Evolutionary conservation across 1,140 invertebrate genomes (phyloP).

Genomic region (Tribolium madens): DNA sequence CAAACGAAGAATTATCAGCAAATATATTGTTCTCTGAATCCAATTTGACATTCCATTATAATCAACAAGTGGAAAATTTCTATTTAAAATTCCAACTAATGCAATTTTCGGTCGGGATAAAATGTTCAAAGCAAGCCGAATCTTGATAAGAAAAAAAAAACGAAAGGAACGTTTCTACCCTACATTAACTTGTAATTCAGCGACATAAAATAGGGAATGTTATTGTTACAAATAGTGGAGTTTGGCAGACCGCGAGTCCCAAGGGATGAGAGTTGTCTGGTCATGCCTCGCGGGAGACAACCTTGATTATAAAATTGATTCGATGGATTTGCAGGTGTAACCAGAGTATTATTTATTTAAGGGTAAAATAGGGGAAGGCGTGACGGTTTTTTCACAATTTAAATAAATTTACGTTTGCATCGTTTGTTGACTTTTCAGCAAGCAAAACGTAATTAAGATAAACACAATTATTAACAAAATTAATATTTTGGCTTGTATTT

Average conservation of each 20-base stretch:
- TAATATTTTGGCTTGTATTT: no score
- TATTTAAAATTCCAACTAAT: slow-evolving; percentile 35
- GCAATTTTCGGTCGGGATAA: slow-evolving; percentile 11
- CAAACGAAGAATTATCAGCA: slow-evolving; percentile 13
- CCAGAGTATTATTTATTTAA: slow-evolving; percentile 1
- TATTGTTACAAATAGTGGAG: neutral
- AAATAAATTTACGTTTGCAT: neutral
- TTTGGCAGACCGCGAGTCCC: neutral
- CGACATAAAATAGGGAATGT: neutral
- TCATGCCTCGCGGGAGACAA: neutral
- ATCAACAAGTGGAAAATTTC: slow-evolving; percentile 39
- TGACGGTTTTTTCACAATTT: neutral
- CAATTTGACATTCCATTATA: slow-evolving; percentile 39
- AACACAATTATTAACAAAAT: no score
- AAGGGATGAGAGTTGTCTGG: neutral
- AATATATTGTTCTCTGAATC: slow-evolving; percentile 19
- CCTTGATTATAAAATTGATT: slow-evolving; percentile 8
- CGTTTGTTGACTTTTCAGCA: no score
- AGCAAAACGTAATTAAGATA: no score
- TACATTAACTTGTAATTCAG: slow-evolving; percentile 11
- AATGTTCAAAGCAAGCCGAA: neutral
- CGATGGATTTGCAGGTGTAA: slow-evolving; percentile 9
- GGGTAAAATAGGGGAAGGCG: neutral
- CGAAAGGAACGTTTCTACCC: neutral
- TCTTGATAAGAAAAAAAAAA: neutral